These are phyloP conservation scores for Calameuta pallipes DNA, from an alignment of 2,888 invertebrate genomes.

Conservation along the genomic window DNA sequence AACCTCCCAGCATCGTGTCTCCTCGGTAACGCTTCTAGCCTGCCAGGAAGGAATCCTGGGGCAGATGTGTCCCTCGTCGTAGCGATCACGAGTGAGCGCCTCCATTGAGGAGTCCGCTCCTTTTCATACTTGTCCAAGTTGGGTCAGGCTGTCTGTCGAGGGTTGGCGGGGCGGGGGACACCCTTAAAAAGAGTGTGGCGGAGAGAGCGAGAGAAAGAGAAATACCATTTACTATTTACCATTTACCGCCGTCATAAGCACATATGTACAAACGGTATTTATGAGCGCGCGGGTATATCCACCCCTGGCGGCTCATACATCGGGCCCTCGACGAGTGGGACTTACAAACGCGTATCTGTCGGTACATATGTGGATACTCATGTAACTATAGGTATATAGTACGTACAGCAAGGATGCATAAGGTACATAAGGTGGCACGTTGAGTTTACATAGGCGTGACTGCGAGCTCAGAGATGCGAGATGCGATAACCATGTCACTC, in stretches of 20 bases:
- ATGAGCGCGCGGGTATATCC: neutral
- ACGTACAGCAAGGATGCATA: neutral
- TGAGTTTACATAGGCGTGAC: constrained; percentile 18
- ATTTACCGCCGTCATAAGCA: neutral
- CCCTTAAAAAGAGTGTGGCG: neutral
- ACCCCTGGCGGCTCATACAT: neutral
- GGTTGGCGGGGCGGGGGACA: neutral
- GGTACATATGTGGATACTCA: neutral
- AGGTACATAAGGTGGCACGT: neutral
- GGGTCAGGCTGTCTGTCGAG: neutral
- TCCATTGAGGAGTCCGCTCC: constrained; percentile 39
- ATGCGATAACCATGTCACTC: constrained; percentile 22
- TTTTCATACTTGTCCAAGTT: constrained; percentile 25
- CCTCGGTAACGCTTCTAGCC: neutral
- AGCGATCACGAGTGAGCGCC: constrained; percentile 44
- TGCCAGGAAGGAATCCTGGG: constrained; percentile 1
- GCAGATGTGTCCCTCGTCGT: constrained; percentile 28
- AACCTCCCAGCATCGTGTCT: neutral
- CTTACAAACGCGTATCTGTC: neutral
- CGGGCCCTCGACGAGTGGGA: neutral
- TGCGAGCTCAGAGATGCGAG: constrained; percentile 16
- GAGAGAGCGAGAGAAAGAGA: neutral
- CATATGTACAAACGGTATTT: neutral
- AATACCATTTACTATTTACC: neutral
- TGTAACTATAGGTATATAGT: neutral